Evolutionary conservation across 92 coral and sea anemone genomes (phyloP).

Genomic region (Phenganax stokvisi): DNA sequence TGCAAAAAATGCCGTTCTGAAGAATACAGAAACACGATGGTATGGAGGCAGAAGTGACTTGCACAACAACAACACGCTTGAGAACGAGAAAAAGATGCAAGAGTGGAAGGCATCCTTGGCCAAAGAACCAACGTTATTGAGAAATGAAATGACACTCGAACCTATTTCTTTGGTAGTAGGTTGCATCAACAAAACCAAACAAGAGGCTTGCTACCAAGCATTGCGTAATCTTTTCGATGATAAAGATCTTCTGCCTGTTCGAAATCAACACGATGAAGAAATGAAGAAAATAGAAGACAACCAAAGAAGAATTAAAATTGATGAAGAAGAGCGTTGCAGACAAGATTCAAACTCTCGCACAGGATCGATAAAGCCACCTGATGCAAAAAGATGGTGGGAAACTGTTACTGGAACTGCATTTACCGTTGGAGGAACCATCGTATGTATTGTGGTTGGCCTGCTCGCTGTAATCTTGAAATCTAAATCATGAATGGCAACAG

Average conservation of each 20-base stretch:
- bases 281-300: background rate
- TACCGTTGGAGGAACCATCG: no score
- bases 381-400: no score
- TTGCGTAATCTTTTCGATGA: background rate
- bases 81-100: background rate
- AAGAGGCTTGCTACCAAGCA: conserved; percentile 9
- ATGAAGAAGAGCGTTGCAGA: background rate
- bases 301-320: background rate
- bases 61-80: background rate
- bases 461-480: no score
- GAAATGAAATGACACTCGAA: background rate
- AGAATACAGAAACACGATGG: background rate
- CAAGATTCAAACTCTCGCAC: background rate
- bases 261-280: background rate
- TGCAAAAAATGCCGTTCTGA: background rate
- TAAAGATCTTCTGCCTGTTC: background rate
- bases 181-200: conserved; percentile 3
- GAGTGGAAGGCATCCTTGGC: conserved; percentile 20
- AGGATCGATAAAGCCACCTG: conserved; percentile 8
- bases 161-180: background rate
- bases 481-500: no score
- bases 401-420: no score
- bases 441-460: no score
- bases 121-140: conserved; percentile 8
- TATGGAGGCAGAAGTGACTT: conserved; percentile 20